A percentile compares a stretch with the other conserved stretches of the same genome.
These are phyloP conservation scores for Peromyscus maniculatus DNA, from an alignment of 2,113 vertebrate species.

Conservation along the genomic window DNA sequence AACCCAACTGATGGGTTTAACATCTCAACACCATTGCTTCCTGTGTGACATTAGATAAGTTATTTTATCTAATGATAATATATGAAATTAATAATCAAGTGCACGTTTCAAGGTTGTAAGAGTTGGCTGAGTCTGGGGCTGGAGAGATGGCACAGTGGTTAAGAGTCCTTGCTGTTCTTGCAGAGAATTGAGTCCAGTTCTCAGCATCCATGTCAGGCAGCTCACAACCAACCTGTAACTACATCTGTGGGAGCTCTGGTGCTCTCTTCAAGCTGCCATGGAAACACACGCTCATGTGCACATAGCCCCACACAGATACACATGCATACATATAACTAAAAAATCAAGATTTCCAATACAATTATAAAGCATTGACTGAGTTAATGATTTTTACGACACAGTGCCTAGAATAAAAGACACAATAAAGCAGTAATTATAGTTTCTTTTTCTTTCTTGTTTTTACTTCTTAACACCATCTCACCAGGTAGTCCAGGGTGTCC, in stretches of 20 bases:
- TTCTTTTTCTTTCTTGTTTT: background rate
- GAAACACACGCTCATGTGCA: too few relatives aligned
- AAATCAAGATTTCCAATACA: background rate
- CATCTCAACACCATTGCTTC: background rate
- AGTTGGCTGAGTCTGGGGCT: background rate
- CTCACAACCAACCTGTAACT: too few relatives aligned
- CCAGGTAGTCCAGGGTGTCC: background rate
- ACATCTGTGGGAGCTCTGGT: background rate
- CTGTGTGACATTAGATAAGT: background rate
- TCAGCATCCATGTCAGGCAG: too few relatives aligned
- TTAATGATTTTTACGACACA: background rate
- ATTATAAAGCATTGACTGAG: background rate
- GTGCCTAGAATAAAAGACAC: background rate
- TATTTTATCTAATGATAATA: background rate
- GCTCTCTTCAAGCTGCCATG: background rate
- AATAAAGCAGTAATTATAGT: background rate
- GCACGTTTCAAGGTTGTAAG: background rate
- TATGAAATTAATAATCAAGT: background rate
- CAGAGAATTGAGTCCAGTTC: background rate
- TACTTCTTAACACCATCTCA: background rate
- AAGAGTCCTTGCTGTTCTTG: too few relatives aligned
- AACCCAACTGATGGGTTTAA: background rate
- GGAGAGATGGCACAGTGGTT: background rate
- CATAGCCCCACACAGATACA: too few relatives aligned
- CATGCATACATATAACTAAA: background rate